A percentile compares a stretch with the other conserved stretches of the same genome.
phyloP scores from a whole-genome alignment of 2,888 invertebrate genomes.

The Aplocera efformata region DNA sequence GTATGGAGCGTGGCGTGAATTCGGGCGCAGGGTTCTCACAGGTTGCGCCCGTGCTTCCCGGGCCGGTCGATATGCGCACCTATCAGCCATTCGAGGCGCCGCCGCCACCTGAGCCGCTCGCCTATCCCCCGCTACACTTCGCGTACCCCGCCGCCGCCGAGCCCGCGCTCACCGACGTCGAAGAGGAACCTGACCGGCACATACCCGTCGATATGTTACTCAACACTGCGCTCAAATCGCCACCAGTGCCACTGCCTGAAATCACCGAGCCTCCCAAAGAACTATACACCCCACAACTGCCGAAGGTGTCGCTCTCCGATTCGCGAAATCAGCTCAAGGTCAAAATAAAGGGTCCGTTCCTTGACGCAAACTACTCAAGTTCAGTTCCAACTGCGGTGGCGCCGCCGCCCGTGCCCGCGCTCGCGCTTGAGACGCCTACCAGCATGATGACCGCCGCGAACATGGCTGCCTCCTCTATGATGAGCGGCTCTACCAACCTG shows the following conservation, averaged over 20 bases:
- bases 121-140: conserved; percentile 81
- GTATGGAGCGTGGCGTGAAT: not conserved
- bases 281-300: conserved; percentile 53
- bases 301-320: conserved; percentile 88
- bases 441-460: conserved; percentile 62
- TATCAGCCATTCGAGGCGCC: conserved; percentile 85
- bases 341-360: conserved; percentile 93
- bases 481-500: conserved; percentile 86
- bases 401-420: conserved; percentile 59
- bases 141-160: conserved; percentile 85
- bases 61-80: conserved; percentile 94
- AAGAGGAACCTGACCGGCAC: conserved; percentile 89
- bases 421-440: conserved; percentile 53
- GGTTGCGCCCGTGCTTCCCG: conserved; percentile 88
- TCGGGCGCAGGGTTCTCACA: conserved; percentile 63
- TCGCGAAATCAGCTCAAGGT: conserved; percentile 93
- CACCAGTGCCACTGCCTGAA: conserved; percentile 33
- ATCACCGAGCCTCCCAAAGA: conserved; percentile 46
- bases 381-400: conserved; percentile 80
- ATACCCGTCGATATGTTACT: conserved; percentile 84
- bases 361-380: conserved; percentile 87
- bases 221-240: conserved; percentile 37
- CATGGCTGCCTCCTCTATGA: conserved; percentile 60
- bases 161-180: conserved; percentile 85
- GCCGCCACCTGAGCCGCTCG: conserved; percentile 70